These are phyloP conservation scores for Pelmatolapia mariae DNA, from an alignment of 2,113 vertebrate species.

Conservation along the genomic window DNA sequence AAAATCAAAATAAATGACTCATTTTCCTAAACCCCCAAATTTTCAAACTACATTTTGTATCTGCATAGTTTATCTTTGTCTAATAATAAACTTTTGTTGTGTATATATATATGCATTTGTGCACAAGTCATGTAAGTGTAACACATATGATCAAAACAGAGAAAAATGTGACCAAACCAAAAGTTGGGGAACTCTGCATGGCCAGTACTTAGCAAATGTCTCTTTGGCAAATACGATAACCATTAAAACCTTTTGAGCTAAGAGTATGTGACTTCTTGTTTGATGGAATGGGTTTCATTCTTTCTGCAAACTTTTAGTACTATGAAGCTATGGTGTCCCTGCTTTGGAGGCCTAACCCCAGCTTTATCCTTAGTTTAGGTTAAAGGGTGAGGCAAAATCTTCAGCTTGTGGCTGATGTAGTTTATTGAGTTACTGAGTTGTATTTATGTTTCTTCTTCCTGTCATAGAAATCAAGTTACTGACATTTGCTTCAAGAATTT, in stretches of 20 bases:
- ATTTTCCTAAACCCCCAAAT: neutral
- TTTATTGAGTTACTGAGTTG: fast-evolving
- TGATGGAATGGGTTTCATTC: neutral
- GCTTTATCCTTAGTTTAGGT: neutral
- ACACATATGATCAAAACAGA: neutral
- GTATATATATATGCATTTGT: neutral
- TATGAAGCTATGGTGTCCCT: neutral
- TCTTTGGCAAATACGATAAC: neutral
- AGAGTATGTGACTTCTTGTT: neutral
- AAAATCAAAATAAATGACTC: neutral
- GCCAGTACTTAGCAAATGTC: neutral
- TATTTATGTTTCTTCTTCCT: neutral
- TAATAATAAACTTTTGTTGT: neutral
- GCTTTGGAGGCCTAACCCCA: neutral
- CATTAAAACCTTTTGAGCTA: neutral
- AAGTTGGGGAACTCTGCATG: neutral
- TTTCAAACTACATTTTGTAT: neutral
- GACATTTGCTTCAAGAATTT: neutral
- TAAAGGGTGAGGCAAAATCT: fast-evolving
- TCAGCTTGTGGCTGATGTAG: neutral
- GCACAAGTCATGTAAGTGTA: neutral
- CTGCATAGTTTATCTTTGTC: neutral
- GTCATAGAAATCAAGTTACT: neutral
- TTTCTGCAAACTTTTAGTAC: fast-evolving
- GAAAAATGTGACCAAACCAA: neutral